Evolutionary conservation across 2,113 vertebrate species (phyloP), one percentile per base, ranked within the genome.

Genomic region (Cynocephalus volans): DNA sequence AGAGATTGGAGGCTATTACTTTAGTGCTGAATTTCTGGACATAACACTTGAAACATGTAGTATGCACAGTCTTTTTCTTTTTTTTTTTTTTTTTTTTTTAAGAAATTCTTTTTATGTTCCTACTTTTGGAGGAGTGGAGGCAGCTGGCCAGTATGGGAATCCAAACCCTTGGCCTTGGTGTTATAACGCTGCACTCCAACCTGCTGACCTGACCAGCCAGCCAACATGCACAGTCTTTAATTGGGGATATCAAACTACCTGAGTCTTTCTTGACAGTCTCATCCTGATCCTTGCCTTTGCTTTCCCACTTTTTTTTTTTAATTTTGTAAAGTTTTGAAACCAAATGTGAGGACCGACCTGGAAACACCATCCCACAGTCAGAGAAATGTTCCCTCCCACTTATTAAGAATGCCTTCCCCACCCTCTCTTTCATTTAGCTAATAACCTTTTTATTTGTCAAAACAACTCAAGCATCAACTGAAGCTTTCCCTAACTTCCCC

Each of bases 21-120:
- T 95, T 77, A 90, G 14, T 76, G 69, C 33, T 76, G 31, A 82
- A 62, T 62, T 90, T 93, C 41, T 80, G 75, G n/a, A 69, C 8
- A 86, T 36, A 73, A 10, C 60, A 84, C 64, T 70, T n/a, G 76
- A 85, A 80, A 73, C 65, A 18, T 93, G 15, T 77, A 84, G 41
- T 17, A 56, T 17, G 17, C 54, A 56, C 17, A 56, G 17, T 41
- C 41, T 41, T 41, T 41, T 41, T 41, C 4, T 41, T 41, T 41
- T 41, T 41, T 41, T 41, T 41, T 41, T 41, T 41, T 41, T 41
- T 41, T 41, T 41, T 41, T 41, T 41, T 41, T n/a, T n/a, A n/a
- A n/a, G n/a, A n/a, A 41, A 41, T 41, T 41, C 41, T 41, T 41
- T 41, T 41, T 41, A 41, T 41, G 41, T 41, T 41, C 41, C 41